Base-by-base conservation (phyloP, 2,888 invertebrate species). In the Oegoconia quadripuncta region DNA sequence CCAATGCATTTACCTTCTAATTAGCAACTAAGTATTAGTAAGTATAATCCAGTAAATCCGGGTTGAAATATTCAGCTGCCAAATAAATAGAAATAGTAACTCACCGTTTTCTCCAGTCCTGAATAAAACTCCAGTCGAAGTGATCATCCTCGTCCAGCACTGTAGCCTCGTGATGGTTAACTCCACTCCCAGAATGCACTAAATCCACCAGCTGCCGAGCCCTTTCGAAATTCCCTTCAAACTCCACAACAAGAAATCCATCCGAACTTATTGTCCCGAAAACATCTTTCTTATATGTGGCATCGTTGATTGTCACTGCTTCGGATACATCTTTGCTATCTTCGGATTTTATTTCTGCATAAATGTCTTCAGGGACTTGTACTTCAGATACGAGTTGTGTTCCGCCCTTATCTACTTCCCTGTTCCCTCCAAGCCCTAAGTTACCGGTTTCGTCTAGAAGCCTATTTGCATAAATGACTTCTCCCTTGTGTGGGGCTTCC, bases 111-210 rank as follows among this genome's bases (percentile, higher is more conserved):
- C 93, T 88, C 93, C 93, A 93, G 63, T 91, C 90, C 71, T 93
- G 93, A 33, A 93, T 92, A 67, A 92, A 93, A 64, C 93, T 92
- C 93, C 93, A 93, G 67, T 93, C 93, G 46, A 91, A 91, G 48
- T 89, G 89, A 56, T 80, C 82, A 20, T 84, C 83, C 37, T 86
- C 84, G 31, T 88, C 88, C 14, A 86, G 64, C 30, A 86, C 70
- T 1, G 72, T 84, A 0, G 86, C 84, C 42, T 88, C 88, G 44
- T 86, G 84, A 36, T 79, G 84, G 35, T 86, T 81, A 2, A 56
- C 41, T 38, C 76, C 76, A 46, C 76, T 77, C 1, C 81, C 81
- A 9, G 84, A 89, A 36, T 84, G 78, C 39, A 90, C 84, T 48
- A 89, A 68, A 43, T 92, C 90, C 40, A 93, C 90, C 55, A 92